Conservation (phyloP, 37 sponge, comb jelly and placozoan species). For the Eunapius fragilis region DNA sequence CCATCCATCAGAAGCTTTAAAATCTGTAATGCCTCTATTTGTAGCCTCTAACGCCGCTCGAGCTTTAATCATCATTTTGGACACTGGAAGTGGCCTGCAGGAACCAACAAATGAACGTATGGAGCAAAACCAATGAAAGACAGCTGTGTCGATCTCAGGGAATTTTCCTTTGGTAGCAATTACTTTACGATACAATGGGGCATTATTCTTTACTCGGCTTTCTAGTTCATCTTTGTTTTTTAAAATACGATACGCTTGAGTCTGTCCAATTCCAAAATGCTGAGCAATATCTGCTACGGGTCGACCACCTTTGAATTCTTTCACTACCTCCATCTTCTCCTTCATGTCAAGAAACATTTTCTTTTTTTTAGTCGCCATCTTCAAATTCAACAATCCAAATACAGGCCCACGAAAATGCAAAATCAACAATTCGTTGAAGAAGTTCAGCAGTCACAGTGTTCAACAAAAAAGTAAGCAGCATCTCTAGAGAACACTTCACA, state of each 20-base stretch:
- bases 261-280: background rate
- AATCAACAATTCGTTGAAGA: no score
- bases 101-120: background rate
- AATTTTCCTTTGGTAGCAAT: background rate
- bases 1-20: constrained; percentile 68
- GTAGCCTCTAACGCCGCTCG: constrained; percentile 4
- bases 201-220: background rate
- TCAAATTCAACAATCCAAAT: no score
- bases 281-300: background rate
- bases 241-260: background rate
- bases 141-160: background rate
- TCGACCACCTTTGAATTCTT: background rate
- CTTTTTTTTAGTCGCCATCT: no score
- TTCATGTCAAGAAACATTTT: background rate
- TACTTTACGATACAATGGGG: background rate
- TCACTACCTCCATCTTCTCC: background rate
- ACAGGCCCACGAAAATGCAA: no score
- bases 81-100: background rate
- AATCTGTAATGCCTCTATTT: constrained; percentile 36
- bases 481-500: no score
- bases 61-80: background rate
- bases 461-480: no score
- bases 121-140: background rate
- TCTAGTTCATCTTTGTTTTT: background rate
- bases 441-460: no score